Base-by-base conservation (phyloP, 2,888 invertebrate genomes). In the Steromphala cineraria region DNA sequence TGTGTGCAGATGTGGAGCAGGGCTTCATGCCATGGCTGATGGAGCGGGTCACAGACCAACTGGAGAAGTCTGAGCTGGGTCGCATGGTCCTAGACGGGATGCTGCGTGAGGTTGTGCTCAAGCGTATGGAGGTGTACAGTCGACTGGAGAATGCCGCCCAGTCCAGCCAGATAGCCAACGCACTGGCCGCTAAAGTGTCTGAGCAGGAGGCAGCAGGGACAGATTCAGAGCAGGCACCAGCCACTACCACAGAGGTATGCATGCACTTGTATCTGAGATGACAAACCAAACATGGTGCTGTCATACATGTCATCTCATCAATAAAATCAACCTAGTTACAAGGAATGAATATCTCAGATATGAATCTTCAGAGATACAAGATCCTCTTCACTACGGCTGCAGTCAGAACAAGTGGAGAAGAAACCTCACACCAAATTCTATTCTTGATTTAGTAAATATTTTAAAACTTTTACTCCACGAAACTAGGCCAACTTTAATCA, bases 11-110 rank as follows among this genome's bases (percentile, higher is more conserved):
- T 86, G 92, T 94, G 96, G 97, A 94, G 84, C 92, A 92, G 87
- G 95, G 96, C 79, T 97, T 97, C 94, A 95, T 97, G 95, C 97
- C 97, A 77, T 98, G 97, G 98, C 94, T 98, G 86, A 96, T 96
- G 94, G 95, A 95, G 78, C 96, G 97, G 93, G 97, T 98, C 75
- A 95, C 96, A 76, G 94, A 95, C 83, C 97, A 97, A 94, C 95
- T 98, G 90, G 96, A 96, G 89, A 96, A 96, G 83, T 95, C 97
- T 93, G 95, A 97, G 86, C 96, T 96, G 89, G 97, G 97, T 86
- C 95, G 96, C 82, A 96, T 97, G 92, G 95, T 98, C 82, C 95
- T 98, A 78, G 96, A 96, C 88, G 96, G 96, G 95, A 93, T 94
- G 83, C 83, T 93, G 52, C 88, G 92, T 2, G 92, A 93, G 56